phyloP scores from a whole-genome alignment of 2,113 vertebrate species.

The Amblyopsis rosae region DNA sequence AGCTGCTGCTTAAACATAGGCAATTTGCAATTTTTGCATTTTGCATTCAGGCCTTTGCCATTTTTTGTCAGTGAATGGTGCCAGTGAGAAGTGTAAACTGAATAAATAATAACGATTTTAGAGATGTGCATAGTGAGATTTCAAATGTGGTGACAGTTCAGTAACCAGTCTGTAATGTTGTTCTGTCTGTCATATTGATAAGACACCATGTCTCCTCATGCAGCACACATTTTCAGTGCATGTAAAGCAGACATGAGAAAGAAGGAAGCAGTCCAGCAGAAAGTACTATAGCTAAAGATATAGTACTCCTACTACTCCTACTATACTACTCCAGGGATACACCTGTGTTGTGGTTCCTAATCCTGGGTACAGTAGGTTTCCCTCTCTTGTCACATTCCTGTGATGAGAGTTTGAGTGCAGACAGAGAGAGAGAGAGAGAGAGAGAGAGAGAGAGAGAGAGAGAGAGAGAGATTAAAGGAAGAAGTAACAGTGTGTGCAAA shows the following conservation, averaged over 20 bases:
- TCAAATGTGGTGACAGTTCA: background rate
- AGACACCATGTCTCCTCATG: background rate
- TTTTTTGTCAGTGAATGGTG: too few relatives aligned
- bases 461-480: conserved; percentile 21
- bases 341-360: conserved; percentile 17
- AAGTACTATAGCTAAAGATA: background rate
- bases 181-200: background rate
- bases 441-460: conserved; percentile 7
- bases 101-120: background rate
- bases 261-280: background rate
- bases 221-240: background rate
- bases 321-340: conserved; percentile 6
- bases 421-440: conserved; percentile 7
- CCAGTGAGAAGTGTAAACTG: too few relatives aligned
- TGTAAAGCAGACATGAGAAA: background rate
- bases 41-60: too few relatives aligned
- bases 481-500: background rate
- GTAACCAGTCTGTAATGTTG: background rate
- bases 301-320: too few relatives aligned
- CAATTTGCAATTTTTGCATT: too few relatives aligned
- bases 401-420: conserved; percentile 5
- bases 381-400: conserved; percentile 10
- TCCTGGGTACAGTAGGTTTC: conserved; percentile 32
- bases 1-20: too few relatives aligned
- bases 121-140: background rate